These are phyloP conservation scores for Bostrychus sinensis DNA, from an alignment of 2,113 vertebrate species.

Conservation along the genomic window DNA sequence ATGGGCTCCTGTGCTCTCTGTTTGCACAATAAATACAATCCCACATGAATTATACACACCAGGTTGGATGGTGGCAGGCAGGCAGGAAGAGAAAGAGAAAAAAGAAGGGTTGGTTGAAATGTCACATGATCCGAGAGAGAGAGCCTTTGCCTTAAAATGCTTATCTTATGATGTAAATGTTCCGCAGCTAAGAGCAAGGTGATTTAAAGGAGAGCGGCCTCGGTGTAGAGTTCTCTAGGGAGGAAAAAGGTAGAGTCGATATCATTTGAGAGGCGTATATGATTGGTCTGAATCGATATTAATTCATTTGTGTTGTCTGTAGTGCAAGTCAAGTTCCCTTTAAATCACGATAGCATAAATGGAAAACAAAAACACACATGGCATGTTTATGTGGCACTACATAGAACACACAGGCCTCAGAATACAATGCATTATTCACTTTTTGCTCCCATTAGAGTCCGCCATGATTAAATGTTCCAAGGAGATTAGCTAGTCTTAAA, in stretches of 20 bases:
- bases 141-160: constrained; percentile 15
- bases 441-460: constrained; percentile 9
- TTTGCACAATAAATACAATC: constrained; percentile 72
- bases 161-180: constrained; percentile 20
- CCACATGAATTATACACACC: constrained; percentile 56
- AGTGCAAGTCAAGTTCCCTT: constrained; percentile 14
- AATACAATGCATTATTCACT: constrained; percentile 28
- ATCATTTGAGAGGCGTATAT: constrained; percentile 31
- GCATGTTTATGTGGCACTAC: constrained; percentile 5
- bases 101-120: constrained; percentile 9
- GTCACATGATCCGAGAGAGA: not conserved
- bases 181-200: constrained; percentile 17
- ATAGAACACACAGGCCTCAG: constrained; percentile 14
- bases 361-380: constrained; percentile 2
- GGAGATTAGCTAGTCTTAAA: too few relatives aligned
- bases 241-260: constrained; percentile 35
- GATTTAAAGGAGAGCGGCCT: constrained; percentile 31
- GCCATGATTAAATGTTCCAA: constrained; percentile 22
- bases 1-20: constrained; percentile 56
- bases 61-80: constrained; percentile 16
- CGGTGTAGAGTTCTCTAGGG: constrained; percentile 21
- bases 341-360: constrained; percentile 18
- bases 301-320: constrained; percentile 48
- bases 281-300: constrained; percentile 54
- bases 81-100: not conserved